Evolutionary conservation across 1,140 invertebrate species (phyloP).

Genomic region (Pogonomyrmex californicus): DNA sequence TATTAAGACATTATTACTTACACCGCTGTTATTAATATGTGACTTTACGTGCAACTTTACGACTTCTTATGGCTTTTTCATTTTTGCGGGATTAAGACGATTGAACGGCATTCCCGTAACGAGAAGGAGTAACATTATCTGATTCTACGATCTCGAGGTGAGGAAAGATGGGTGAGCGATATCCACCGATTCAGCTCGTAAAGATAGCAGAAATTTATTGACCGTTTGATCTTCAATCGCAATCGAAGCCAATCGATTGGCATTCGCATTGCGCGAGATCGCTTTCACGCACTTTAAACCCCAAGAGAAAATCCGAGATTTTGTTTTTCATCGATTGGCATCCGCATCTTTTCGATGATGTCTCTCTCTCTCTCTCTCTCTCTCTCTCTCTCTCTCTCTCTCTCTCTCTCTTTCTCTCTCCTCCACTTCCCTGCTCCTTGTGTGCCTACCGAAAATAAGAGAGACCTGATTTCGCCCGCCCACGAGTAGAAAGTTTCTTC

Average conservation of each 20-base stretch:
- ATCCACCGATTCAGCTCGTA: slow-evolving; percentile 64
- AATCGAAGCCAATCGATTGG: slow-evolving; percentile 51
- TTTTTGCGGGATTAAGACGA: slow-evolving; percentile 51
- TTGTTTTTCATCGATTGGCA: slow-evolving; percentile 30
- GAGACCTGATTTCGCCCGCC: slow-evolving; percentile 73
- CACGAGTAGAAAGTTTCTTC: slow-evolving; percentile 72
- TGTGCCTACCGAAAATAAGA: neutral
- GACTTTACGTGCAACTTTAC: neutral
- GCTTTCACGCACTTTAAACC: slow-evolving; percentile 29
- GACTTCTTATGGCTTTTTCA: slow-evolving; percentile 20
- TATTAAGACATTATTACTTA: neutral
- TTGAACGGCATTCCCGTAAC: slow-evolving; percentile 8
- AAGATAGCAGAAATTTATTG: slow-evolving; percentile 75
- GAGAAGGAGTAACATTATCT: slow-evolving; percentile 58
- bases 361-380: neutral
- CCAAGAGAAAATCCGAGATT: slow-evolving; percentile 18
- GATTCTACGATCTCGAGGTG: slow-evolving; percentile 42
- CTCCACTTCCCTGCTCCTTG: too few species aligned
- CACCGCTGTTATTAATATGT: neutral
- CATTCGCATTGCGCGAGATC: slow-evolving; percentile 41
- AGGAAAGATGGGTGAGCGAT: slow-evolving; percentile 67
- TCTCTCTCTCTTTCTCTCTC: neutral
- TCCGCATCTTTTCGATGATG: neutral
- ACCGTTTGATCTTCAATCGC: slow-evolving; percentile 35
- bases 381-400: neutral